Base-by-base conservation (phyloP, 2,888 invertebrate genomes). In the Reticulitermes lucifugus region DNA sequence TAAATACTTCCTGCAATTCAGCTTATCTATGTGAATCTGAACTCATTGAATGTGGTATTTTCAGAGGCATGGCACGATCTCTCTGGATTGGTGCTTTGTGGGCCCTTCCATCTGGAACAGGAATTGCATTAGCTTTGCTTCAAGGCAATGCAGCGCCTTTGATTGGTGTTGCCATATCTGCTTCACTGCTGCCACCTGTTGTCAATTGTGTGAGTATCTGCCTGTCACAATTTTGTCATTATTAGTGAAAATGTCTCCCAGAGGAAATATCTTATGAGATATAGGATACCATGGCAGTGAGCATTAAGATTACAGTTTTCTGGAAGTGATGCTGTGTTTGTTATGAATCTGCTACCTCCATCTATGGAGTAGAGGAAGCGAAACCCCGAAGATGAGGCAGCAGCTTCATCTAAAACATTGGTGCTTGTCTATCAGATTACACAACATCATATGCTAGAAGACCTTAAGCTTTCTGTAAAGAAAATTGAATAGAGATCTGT, bases 151-250 rank as follows among this genome's bases (percentile, higher is more conserved):
- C 95, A 71, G 96, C 96, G 0, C 96, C 96, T 0, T 91, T 97
- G 81, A 97, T 97, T 87, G 97, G 97, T 86, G 97, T 97, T 83
- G 97, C 97, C n/a, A 97, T 97, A 89, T 97, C 97, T 29, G 97
- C 97, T 0, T 97, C 97, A 0, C 91, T 97, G 83, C 90, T 97
- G 86, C 97, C 97, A 35, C 97, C 97, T 7, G 96, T 96, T 85
- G 96, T 97, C 43, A 97, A 97, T 91, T 96, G 96, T 89, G 97
- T 95, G 91, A 93, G 94, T 92, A 87, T 84, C 18, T 55, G 55
- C 18, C 18, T 55, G 2, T 55, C 18, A 55, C 18, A 18, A 0
- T 55, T 55, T 18, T 55, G 18, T 55, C 14, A 55, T 18, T 51
- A 55, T 14, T 55, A 18, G 14, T 55, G 7, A 5, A 55, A 55